These are phyloP conservation scores for Eclectus roratus DNA, from an alignment of 2,113 vertebrate genomes.

Conservation along the genomic window DNA sequence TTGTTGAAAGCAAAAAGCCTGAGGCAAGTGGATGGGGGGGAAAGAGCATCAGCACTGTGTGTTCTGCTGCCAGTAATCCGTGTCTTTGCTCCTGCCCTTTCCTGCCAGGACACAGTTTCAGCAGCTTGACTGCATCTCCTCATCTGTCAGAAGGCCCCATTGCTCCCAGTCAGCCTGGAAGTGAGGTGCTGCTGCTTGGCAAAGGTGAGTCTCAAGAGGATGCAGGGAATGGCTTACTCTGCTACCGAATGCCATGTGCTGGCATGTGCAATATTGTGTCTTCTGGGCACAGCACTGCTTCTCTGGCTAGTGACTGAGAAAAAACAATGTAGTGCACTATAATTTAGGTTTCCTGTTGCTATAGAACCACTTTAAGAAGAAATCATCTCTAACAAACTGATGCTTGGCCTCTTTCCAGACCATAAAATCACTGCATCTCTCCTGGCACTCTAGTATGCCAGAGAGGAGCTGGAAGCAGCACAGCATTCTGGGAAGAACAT, in stretches of 20 bases:
- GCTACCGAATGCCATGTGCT: neutral
- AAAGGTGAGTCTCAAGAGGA: neutral
- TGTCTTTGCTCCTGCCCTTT: neutral
- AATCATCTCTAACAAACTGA: neutral
- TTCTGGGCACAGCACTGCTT: neutral
- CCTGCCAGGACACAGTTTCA: neutral
- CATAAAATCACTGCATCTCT: neutral
- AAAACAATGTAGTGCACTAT: too few species aligned
- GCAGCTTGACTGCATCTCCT: neutral
- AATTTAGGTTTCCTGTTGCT: neutral
- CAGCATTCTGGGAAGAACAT: neutral
- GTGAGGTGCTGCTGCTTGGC: neutral
- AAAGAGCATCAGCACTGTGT: neutral
- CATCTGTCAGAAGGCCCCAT: neutral
- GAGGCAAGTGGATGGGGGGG: neutral
- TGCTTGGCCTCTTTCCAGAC: slow-evolving; percentile 23
- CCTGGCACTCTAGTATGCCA: neutral
- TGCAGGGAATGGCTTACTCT: fast-evolving
- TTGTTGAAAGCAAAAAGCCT: neutral
- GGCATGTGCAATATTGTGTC: neutral
- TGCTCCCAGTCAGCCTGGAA: neutral
- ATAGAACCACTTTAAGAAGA: neutral
- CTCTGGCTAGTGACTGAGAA: neutral
- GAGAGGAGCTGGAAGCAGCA: slow-evolving; percentile 13
- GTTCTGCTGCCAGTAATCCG: neutral